A percentile compares a stretch with the other conserved stretches of the same genome.
Evolutionary conservation across 2,888 invertebrate species (phyloP).

Genomic region (Aphidoletes aphidimyza): DNA sequence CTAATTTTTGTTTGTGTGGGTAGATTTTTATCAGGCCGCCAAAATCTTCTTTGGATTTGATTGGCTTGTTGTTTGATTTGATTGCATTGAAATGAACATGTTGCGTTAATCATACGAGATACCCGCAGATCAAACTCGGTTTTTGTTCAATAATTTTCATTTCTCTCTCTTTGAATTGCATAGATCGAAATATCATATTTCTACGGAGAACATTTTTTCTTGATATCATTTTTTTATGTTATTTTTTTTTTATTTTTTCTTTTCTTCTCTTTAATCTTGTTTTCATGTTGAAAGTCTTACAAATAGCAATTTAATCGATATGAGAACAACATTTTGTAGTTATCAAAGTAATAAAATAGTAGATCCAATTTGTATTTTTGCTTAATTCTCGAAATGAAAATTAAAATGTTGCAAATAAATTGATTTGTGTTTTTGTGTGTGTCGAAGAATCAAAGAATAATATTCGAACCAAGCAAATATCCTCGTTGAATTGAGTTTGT

Average conservation of each 20-base stretch:
- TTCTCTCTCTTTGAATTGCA: not conserved
- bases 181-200: not conserved
- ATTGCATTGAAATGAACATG: slow-evolving; percentile 15
- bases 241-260: not conserved
- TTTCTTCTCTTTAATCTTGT: not conserved
- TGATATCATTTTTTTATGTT: slow-evolving; percentile 1
- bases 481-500: too few species aligned
- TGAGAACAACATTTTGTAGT: slow-evolving; percentile 12
- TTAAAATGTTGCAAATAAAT: not conserved
- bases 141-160: not conserved
- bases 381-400: not conserved
- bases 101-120: slow-evolving; percentile 15
- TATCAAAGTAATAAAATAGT: not conserved
- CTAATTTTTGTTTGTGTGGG: not conserved
- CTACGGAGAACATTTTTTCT: slow-evolving; percentile 11
- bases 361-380: not conserved
- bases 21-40: slow-evolving; percentile 15
- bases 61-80: not conserved
- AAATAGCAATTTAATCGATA: slow-evolving; percentile 38
- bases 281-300: not conserved
- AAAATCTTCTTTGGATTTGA: not conserved
- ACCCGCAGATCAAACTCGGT: not conserved
- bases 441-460: too few species aligned
- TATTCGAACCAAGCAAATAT: too few species aligned
- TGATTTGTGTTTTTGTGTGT: not conserved